These are phyloP conservation scores for Hydrocynus forskahlii DNA, from an alignment of 2,797 vertebrate genomes.

Conservation along the genomic window DNA sequence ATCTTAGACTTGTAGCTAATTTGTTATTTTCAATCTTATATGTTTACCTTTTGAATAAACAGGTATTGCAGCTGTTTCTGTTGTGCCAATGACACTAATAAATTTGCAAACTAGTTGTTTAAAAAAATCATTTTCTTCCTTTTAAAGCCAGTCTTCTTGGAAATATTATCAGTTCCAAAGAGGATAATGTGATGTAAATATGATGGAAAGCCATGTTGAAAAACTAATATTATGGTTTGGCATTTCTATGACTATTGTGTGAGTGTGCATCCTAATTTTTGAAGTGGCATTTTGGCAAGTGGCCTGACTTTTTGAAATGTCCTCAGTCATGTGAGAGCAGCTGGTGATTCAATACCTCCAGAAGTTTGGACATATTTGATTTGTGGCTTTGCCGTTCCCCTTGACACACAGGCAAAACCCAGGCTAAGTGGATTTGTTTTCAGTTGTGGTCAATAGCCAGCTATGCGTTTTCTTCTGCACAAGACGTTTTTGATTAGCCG, in stretches of 20 bases:
- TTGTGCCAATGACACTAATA: conserved; percentile 26
- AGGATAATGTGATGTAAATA: conserved; percentile 47
- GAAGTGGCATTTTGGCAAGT: conserved; percentile 50
- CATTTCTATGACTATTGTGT: conserved; percentile 50
- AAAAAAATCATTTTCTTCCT: not conserved
- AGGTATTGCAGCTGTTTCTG: conserved; percentile 34
- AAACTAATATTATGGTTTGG: conserved; percentile 47
- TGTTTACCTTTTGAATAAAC: conserved; percentile 54
- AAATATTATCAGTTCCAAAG: conserved; percentile 31
- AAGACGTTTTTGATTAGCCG: conserved; percentile 65
- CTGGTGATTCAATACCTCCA: conserved; percentile 64
- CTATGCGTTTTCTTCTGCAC: conserved; percentile 58
- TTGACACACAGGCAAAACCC: conserved; percentile 56
- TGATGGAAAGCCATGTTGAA: conserved; percentile 53
- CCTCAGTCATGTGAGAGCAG: conserved; percentile 56
- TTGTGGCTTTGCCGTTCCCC: conserved; percentile 64
- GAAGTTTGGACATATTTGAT: conserved; percentile 60
- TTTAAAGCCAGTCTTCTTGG: not conserved
- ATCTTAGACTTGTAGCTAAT: conserved; percentile 22
- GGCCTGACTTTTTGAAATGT: conserved; percentile 39
- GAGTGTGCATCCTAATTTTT: conserved; percentile 58
- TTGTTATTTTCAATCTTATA: conserved; percentile 17
- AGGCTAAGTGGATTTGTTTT: conserved; percentile 62
- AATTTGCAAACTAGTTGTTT: conserved; percentile 16
- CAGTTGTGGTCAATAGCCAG: conserved; percentile 61